Conservation (phyloP, 2,888 invertebrate genomes). For the Campoplex nolae region DNA sequence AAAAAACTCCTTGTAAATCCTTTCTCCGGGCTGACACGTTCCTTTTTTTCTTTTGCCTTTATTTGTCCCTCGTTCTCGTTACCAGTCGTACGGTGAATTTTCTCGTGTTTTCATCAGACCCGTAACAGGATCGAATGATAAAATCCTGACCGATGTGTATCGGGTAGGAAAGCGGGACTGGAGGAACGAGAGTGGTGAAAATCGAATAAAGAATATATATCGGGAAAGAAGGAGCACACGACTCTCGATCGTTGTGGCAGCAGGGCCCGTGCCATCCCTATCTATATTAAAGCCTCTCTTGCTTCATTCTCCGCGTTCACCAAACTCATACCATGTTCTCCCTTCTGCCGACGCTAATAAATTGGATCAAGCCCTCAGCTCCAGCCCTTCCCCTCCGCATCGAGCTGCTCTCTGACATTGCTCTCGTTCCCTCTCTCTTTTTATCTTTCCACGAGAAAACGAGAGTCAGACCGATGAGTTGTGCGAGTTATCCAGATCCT, state of each 20-base stretch:
- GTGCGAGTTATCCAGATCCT: constrained; percentile 80
- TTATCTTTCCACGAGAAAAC: constrained; percentile 29
- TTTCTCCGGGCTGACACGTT: constrained; percentile 39
- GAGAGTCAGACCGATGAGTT: constrained; percentile 77
- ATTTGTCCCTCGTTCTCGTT: constrained; percentile 36
- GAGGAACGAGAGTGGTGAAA: constrained; percentile 52
- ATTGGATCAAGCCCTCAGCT: constrained; percentile 82
- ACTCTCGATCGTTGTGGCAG: constrained; percentile 56
- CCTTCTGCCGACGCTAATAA: constrained; percentile 78
- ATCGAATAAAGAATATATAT: constrained; percentile 63
- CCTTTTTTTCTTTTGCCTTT: constrained; percentile 14
- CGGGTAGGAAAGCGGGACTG: constrained; percentile 5
- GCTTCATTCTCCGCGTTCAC: constrained; percentile 58
- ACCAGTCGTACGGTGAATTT: constrained; percentile 36
- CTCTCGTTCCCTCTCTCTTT: constrained; percentile 7
- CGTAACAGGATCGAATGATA: constrained; percentile 60
- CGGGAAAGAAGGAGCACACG: constrained; percentile 56
- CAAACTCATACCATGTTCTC: constrained; percentile 65
- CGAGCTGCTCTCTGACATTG: constrained; percentile 35
- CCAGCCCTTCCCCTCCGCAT: constrained; percentile 57
- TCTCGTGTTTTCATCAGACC: constrained; percentile 58
- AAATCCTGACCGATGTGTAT: constrained; percentile 48
- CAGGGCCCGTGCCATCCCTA: constrained; percentile 57
- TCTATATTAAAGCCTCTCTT: constrained; percentile 24
- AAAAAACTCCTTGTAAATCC: constrained; percentile 45